phyloP scores from a whole-genome alignment of 2,113 vertebrate genomes.

The Phycodurus eques region DNA sequence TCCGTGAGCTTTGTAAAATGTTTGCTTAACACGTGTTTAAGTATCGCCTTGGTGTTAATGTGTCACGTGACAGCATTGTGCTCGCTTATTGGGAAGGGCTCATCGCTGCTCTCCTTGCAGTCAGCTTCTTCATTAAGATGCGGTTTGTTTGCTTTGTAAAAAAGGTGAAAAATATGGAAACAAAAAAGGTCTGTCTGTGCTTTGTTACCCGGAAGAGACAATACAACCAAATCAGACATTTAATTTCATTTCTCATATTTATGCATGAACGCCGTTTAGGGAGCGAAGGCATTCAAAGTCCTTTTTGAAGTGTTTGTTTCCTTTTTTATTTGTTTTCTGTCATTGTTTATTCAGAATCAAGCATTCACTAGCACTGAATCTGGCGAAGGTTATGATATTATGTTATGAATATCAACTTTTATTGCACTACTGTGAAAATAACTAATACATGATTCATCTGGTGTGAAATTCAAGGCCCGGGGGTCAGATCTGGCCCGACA shows the following conservation, averaged over 20 bases:
- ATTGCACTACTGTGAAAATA: too few relatives aligned
- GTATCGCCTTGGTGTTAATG: conserved; percentile 2
- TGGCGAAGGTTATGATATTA: too few relatives aligned
- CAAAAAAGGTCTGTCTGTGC: not conserved
- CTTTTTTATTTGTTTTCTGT: not conserved
- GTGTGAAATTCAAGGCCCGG: too few relatives aligned
- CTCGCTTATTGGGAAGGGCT: conserved; percentile 4
- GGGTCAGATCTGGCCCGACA: too few relatives aligned
- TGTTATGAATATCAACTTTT: too few relatives aligned
- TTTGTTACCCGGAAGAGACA: conserved; percentile 1
- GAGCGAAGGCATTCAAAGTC: not conserved
- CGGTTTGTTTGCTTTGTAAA: conserved; percentile 25
- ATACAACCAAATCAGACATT: not conserved
- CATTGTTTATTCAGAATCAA: too few relatives aligned
- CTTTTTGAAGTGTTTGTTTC: not conserved
- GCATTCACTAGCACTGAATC: too few relatives aligned
- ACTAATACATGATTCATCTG: too few relatives aligned
- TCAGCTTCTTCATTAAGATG: conserved; percentile 27
- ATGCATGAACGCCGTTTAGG: conserved; percentile 19
- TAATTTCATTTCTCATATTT: conserved; percentile 26
- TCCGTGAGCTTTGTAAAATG: not conserved
- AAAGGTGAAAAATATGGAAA: not conserved
- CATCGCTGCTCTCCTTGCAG: conserved; percentile 4
- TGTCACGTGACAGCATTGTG: not conserved
- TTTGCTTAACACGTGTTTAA: not conserved